Evolutionary conservation across 2,113 vertebrate genomes (phyloP), one percentile per base, ranked within the genome.

Genomic region (Notothenia coriiceps): DNA sequence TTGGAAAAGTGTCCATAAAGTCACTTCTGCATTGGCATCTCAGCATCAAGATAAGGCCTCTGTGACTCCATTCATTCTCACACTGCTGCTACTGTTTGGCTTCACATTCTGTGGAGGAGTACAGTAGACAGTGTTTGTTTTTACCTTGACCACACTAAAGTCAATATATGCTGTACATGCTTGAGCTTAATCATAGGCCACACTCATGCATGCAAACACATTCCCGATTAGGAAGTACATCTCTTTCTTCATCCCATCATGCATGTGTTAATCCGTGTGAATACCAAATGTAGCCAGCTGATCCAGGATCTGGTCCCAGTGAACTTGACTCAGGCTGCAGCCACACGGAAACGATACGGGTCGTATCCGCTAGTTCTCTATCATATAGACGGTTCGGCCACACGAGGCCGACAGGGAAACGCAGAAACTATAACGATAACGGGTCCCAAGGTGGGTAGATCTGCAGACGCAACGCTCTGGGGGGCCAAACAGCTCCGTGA

Each of bases 71-170:
- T 59, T 57, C 61, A 59, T 46, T 64, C 40, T 67, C 47, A 71
- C 84, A 78, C 69, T 54, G 63, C 46, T 40, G 65, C 74, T 44
- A 25, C 47, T 81, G 67, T 90, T 1, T 25, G 68, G 68, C 69
- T 75, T 66, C 57, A 51, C 61, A 80, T 57, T 46, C 35, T 63
- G 65, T 52, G 63, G 33, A 74, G 52, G 10, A 18, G 7, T 57
- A 51, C 70, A 86, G 55, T 18, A 13, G 59, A 22, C 8, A 1
- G 43, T 64, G 70, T 80, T 66, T 73, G 67, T 76, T 67, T 40
- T 57, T 40, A 40, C 14, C 25, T 2, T 35, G 49, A 66, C 70
- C n/a, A 12, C 35, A 14, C 49, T 33, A 49, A 49, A 68, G 74
- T 80, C 70, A 76, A 50, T 65, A 33, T 22, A 35, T 9, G 40